A percentile compares a stretch with the other conserved stretches of the same genome.
Conservation (phyloP, 2,113 vertebrate species). For the Podarcis raffonei region DNA sequence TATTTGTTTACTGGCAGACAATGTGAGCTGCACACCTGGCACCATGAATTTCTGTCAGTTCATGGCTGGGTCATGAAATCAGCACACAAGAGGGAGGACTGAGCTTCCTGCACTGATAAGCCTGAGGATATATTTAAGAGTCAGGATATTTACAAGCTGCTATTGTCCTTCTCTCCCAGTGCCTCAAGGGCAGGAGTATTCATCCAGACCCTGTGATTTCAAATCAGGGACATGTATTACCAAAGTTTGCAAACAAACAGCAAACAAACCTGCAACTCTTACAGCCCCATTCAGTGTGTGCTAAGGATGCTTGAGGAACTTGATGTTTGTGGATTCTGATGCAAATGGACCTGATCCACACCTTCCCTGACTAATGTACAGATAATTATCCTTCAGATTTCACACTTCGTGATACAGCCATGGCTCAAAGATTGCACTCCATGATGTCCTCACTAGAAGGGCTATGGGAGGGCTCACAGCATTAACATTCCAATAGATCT, state of each 20-base stretch:
- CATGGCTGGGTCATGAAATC: not conserved
- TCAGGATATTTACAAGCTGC: not conserved
- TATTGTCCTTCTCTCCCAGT: conserved; percentile 9
- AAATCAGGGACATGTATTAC: not conserved
- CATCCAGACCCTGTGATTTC: not conserved
- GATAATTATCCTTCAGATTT: no score
- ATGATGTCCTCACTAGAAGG: no score
- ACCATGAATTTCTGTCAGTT: conserved; percentile 11
- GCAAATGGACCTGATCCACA: no score
- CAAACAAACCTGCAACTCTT: not conserved
- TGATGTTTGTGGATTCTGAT: no score
- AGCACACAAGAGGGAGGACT: not conserved
- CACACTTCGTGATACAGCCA: no score
- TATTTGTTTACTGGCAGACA: conserved; percentile 16
- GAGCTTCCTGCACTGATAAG: conserved; percentile 9
- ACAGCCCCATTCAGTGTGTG: no score
- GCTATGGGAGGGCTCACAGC: no score
- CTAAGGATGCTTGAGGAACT: no score
- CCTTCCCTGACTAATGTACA: no score
- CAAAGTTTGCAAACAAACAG: not conserved
- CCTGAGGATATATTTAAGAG: not conserved
- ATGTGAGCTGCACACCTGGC: not conserved
- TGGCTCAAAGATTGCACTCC: no score
- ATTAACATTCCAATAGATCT: no score
- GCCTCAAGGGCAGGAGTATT: not conserved